Conservation (phyloP, 2,888 invertebrate genomes). For the Beris chalybata region DNA sequence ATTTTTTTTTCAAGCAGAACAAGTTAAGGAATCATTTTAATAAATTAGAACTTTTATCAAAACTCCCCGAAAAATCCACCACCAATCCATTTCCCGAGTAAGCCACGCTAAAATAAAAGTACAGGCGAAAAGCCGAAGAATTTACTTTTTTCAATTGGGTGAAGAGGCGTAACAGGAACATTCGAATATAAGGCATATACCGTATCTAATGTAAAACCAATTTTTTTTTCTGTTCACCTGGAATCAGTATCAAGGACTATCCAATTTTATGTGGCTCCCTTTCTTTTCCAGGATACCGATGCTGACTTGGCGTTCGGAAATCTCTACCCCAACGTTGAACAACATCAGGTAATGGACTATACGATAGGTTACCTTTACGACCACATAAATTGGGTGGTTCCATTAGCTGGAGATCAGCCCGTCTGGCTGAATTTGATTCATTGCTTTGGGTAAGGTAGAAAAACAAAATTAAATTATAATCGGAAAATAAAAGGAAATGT, state of each 20-base stretch:
- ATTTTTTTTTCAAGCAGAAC: no score
- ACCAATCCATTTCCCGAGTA: no score
- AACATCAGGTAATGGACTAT: constrained; percentile 33
- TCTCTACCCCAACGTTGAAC: constrained; percentile 33
- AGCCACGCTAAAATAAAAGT: no score
- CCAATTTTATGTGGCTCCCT: no score
- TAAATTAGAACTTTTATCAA: no score
- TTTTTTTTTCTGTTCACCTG: no score
- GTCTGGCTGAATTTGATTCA: constrained; percentile 33
- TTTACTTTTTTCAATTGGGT: background rate
- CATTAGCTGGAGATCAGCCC: constrained; percentile 33
- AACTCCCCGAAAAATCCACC: no score
- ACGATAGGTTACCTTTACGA: constrained; percentile 35
- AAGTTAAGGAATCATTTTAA: no score
- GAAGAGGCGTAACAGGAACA: no score
- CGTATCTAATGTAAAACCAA: no score
- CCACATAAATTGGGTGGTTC: constrained; percentile 34
- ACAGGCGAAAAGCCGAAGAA: background rate
- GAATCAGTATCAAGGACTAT: no score
- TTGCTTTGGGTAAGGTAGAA: constrained; percentile 31
- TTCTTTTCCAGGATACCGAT: background rate
- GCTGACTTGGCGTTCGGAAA: constrained; percentile 34
- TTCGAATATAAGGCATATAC: no score
- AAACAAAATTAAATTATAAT: constrained; percentile 1
- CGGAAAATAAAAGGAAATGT: background rate